Conservation (phyloP, 2,888 invertebrate genomes). For the Strigamia maritima region DNA sequence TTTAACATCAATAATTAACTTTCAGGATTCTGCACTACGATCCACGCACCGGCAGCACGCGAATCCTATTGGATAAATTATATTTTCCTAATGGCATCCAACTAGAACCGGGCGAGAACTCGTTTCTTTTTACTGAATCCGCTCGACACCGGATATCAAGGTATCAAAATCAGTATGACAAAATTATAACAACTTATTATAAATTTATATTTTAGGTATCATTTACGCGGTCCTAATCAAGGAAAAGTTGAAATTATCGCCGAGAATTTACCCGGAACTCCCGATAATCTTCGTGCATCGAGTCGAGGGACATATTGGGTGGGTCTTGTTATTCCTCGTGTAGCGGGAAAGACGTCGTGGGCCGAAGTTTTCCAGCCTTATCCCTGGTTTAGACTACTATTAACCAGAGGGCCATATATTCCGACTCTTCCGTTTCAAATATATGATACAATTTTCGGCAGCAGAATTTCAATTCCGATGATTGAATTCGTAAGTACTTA, state of each 20-base stretch:
- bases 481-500: neutral
- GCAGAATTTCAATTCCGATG: neutral
- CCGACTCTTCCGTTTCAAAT: neutral
- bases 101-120: conserved; percentile 75
- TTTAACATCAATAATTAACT: neutral
- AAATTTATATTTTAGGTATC: conserved; percentile 47
- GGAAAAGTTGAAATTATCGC: conserved; percentile 52
- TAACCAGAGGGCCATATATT: neutral
- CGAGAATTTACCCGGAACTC: conserved; percentile 54
- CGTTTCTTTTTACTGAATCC: conserved; percentile 75
- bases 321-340: conserved; percentile 42
- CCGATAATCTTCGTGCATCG: conserved; percentile 53
- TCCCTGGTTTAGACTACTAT: neutral
- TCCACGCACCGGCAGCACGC: conserved; percentile 70
- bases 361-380: neutral
- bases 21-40: conserved; percentile 74
- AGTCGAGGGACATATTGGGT: conserved; percentile 52
- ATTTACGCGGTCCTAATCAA: conserved; percentile 50
- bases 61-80: conserved; percentile 70
- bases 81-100: conserved; percentile 88
- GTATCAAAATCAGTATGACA: conserved; percentile 45
- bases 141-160: conserved; percentile 63
- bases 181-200: neutral
- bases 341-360: neutral
- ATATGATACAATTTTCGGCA: neutral